A percentile compares a stretch with the other conserved stretches of the same genome.
These are phyloP conservation scores for Protomyctophum bolini DNA, from an alignment of 2,113 vertebrate genomes.

Conservation along the genomic window DNA sequence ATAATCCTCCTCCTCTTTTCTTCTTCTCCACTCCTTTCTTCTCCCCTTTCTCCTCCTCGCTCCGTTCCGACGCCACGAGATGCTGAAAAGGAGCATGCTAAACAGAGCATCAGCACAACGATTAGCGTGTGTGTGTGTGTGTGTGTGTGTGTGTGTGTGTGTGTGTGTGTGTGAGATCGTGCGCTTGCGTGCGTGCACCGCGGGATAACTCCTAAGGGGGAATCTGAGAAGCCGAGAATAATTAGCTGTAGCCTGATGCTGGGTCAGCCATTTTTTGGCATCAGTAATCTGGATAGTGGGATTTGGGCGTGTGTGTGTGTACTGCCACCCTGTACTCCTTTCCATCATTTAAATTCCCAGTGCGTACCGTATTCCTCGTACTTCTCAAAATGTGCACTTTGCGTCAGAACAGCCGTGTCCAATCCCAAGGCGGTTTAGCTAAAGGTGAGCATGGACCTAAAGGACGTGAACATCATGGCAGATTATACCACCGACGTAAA, in stretches of 20 bases:
- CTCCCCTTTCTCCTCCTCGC: slow-evolving; percentile 50
- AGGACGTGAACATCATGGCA: slow-evolving; percentile 1
- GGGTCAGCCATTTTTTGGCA: slow-evolving; percentile 46
- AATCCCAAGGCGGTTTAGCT: slow-evolving; percentile 38
- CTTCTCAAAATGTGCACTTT: neutral
- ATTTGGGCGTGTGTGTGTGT: neutral
- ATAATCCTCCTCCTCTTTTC: slow-evolving; percentile 70
- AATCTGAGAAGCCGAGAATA: slow-evolving; percentile 56
- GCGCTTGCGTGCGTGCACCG: neutral
- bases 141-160: slow-evolving; percentile 21
- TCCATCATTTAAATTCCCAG: too few species aligned
- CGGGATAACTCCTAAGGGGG: slow-evolving; percentile 48
- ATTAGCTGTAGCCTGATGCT: slow-evolving; percentile 55
- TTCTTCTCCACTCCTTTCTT: slow-evolving; percentile 53
- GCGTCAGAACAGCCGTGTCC: neutral
- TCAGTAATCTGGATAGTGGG: slow-evolving; percentile 13
- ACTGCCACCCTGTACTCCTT: too few species aligned
- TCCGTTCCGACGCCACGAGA: slow-evolving; percentile 49
- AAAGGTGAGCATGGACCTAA: slow-evolving; percentile 13
- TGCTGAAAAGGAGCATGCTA: slow-evolving; percentile 48
- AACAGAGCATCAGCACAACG: slow-evolving; percentile 58
- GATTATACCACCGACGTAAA: neutral
- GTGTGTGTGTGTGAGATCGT: slow-evolving; percentile 15
- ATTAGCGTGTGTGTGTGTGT: slow-evolving; percentile 29
- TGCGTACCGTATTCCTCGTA: too few species aligned